A percentile compares a stretch with the other conserved stretches of the same genome.
phyloP scores from a whole-genome alignment of 2,113 vertebrate genomes.

The Oryzias woworae region DNA sequence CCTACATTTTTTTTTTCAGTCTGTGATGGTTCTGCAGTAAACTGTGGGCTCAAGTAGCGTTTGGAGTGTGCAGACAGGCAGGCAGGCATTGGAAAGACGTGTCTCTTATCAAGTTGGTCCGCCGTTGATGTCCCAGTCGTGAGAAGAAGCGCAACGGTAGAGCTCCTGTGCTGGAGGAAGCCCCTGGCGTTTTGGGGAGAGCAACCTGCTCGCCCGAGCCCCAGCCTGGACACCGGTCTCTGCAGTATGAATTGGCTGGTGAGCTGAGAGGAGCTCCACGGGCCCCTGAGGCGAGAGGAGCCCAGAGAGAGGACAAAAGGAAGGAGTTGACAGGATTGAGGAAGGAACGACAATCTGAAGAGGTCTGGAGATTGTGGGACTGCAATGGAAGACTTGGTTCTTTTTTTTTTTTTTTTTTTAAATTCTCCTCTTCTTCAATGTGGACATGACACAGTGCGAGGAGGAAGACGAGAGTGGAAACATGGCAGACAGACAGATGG shows the following conservation, averaged over 20 bases:
- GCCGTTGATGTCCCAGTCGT: constrained; percentile 45
- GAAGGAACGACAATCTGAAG: constrained; percentile 37
- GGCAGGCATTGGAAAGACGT: constrained; percentile 51
- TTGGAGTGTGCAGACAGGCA: constrained; percentile 37
- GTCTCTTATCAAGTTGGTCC: constrained; percentile 46
- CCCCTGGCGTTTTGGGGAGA: constrained; percentile 21
- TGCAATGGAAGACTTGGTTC: constrained; percentile 73
- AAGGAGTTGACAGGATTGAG: constrained; percentile 28
- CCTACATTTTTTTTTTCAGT: constrained; percentile 23
- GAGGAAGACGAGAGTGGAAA: constrained; percentile 66
- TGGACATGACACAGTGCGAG: constrained; percentile 69
- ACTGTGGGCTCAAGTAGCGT: constrained; percentile 18
- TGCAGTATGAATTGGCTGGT: constrained; percentile 48
- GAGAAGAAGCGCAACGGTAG: constrained; percentile 31
- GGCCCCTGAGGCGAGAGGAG: constrained; percentile 4
- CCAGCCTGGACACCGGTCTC: constrained; percentile 36
- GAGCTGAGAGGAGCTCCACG: constrained; percentile 37
- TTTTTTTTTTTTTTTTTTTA: constrained; percentile 33
- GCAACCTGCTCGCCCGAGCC: constrained; percentile 34
- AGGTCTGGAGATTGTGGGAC: constrained; percentile 53
- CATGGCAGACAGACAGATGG: constrained; percentile 39
- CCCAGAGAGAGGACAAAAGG: constrained; percentile 21
- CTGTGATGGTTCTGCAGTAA: constrained; percentile 32
- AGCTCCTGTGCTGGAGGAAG: constrained; percentile 34
- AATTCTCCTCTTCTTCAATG: constrained; percentile 61